Evolutionary conservation across 2,797 vertebrate species (phyloP).

Genomic region (Rhinoraja longicauda): DNA sequence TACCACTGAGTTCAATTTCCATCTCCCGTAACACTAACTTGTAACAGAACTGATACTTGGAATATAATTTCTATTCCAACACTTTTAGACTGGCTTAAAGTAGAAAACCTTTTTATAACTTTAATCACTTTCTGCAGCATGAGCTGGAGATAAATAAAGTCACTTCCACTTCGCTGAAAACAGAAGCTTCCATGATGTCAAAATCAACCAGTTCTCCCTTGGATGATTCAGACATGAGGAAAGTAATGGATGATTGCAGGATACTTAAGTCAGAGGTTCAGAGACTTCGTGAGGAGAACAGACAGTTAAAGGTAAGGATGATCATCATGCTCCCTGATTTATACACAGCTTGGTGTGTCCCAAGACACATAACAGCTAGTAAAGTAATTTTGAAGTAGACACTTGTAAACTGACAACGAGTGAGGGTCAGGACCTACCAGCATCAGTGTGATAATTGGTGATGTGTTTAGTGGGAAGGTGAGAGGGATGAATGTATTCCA

Average conservation of each 20-base stretch:
- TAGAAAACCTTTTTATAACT: background rate
- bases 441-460: background rate
- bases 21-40: background rate
- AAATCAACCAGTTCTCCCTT: slow-evolving; percentile 78
- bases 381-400: background rate
- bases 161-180: slow-evolving; percentile 78
- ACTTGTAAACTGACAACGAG: background rate
- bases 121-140: slow-evolving; percentile 65
- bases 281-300: slow-evolving; percentile 87
- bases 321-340: background rate
- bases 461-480: background rate
- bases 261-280: slow-evolving; percentile 83
- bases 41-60: background rate
- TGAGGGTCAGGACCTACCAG: background rate
- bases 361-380: background rate
- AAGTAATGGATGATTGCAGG: slow-evolving; percentile 88
- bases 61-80: background rate
- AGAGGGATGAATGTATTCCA: background rate
- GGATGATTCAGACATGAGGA: slow-evolving; percentile 84
- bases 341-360: too few relatives aligned
- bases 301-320: slow-evolving; percentile 74
- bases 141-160: slow-evolving; percentile 82
- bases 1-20: background rate
- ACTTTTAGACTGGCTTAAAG: background rate
- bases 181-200: slow-evolving; percentile 69